phyloP scores from a whole-genome alignment of 2,888 invertebrate species.

The Hermaeophaga mercurialis region DNA sequence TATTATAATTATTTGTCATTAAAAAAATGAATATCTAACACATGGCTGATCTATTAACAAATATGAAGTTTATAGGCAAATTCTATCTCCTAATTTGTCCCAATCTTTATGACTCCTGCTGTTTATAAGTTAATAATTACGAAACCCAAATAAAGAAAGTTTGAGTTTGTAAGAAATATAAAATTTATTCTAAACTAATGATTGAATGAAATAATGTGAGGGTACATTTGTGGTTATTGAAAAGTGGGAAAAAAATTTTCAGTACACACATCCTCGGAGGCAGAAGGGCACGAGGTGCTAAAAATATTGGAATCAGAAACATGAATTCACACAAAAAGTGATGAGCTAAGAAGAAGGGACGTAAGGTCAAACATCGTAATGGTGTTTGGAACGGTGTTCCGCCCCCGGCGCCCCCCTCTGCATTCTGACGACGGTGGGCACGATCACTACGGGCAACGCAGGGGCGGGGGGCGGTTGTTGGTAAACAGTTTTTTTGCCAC shows the following conservation, averaged over 20 bases:
- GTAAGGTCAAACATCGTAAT: slow-evolving; percentile 56
- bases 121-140: no score
- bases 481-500: slow-evolving; percentile 44
- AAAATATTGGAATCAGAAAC: slow-evolving; percentile 49
- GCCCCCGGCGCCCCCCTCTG: slow-evolving; percentile 40
- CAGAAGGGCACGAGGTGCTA: slow-evolving; percentile 12
- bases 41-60: no score
- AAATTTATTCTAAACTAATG: no score
- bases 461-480: slow-evolving; percentile 47
- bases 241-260: slow-evolving; percentile 38
- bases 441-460: slow-evolving; percentile 55
- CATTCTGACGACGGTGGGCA: slow-evolving; percentile 48
- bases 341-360: slow-evolving; percentile 55
- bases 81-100: no score
- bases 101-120: no score
- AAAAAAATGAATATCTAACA: no score
- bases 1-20: no score
- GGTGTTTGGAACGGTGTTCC: slow-evolving; percentile 40
- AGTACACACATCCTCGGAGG: not conserved
- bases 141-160: no score
- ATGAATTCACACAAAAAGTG: slow-evolving; percentile 49
- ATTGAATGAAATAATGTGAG: no score
- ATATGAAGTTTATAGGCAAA: no score
- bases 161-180: no score
- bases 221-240: no score